These are phyloP conservation scores for Lysiphlebus fabarum DNA, from an alignment of 1,140 invertebrate species.

Conservation along the genomic window DNA sequence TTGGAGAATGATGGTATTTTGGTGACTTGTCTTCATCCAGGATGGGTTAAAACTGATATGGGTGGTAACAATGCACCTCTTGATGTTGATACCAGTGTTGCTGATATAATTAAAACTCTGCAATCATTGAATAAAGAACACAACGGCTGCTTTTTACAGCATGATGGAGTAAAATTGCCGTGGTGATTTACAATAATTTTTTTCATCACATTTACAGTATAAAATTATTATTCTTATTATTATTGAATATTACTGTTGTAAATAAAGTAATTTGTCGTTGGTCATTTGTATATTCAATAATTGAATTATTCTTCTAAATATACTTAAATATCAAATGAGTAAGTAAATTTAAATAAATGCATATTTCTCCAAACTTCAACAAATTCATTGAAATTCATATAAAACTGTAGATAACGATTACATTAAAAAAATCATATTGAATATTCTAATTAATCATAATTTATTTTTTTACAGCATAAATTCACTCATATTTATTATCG, in stretches of 20 bases:
- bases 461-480: background rate
- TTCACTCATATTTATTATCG: too few relatives aligned
- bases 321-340: too few relatives aligned
- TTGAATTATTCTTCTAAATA: too few relatives aligned
- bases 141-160: slow-evolving; percentile 74
- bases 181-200: slow-evolving; percentile 64
- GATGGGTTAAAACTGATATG: slow-evolving; percentile 89
- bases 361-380: too few relatives aligned
- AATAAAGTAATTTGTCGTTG: too few relatives aligned
- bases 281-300: too few relatives aligned
- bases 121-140: slow-evolving; percentile 61
- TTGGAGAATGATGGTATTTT: slow-evolving; percentile 74
- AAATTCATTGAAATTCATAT: too few relatives aligned
- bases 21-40: slow-evolving; percentile 76
- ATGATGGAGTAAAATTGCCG: slow-evolving; percentile 67
- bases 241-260: too few relatives aligned
- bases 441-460: too few relatives aligned
- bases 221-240: slow-evolving; percentile 4
- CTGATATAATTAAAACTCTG: slow-evolving; percentile 66
- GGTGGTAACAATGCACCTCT: slow-evolving; percentile 76
- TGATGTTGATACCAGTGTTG: slow-evolving; percentile 64
- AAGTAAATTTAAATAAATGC: too few relatives aligned
- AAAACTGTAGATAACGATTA: too few relatives aligned
- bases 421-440: too few relatives aligned
- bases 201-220: slow-evolving; percentile 8